Conservation (phyloP, 2,113 vertebrate genomes). For the Spilogale gracilis region DNA sequence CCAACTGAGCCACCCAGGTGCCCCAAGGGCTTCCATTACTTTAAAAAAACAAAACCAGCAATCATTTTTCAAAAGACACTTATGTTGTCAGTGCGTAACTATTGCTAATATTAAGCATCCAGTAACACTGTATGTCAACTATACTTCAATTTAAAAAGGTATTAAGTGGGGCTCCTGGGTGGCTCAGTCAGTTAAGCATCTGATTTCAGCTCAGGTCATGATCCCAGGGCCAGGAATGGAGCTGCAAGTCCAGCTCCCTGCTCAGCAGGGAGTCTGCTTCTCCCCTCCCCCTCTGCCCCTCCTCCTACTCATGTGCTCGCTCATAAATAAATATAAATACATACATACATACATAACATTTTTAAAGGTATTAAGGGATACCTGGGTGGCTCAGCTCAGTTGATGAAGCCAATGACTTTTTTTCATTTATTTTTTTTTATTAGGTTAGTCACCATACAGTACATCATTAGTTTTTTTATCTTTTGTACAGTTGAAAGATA, state of each 20-base stretch:
- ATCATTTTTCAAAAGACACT: conserved; percentile 54
- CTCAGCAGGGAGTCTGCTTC: no score
- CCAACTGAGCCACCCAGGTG: no score
- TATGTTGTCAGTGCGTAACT: conserved; percentile 41
- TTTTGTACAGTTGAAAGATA: background rate
- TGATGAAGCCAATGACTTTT: background rate
- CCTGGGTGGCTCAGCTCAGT: no score
- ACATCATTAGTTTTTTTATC: background rate
- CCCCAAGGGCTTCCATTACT: background rate
- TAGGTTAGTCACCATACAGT: no score
- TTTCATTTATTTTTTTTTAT: no score
- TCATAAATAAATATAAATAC: no score
- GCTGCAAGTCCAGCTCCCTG: no score
- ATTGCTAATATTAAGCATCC: conserved; percentile 28
- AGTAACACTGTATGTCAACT: background rate
- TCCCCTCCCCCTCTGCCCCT: no score
- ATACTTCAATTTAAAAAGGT: background rate
- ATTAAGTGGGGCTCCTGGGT: background rate
- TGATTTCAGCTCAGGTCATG: background rate
- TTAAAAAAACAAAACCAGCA: conserved; percentile 60
- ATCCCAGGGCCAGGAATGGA: no score
- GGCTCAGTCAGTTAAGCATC: background rate
- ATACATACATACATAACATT: no score
- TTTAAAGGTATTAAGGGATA: no score
- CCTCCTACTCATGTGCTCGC: no score